phyloP scores from a whole-genome alignment of 1,140 invertebrate species.

The Drosophila lowei region DNA sequence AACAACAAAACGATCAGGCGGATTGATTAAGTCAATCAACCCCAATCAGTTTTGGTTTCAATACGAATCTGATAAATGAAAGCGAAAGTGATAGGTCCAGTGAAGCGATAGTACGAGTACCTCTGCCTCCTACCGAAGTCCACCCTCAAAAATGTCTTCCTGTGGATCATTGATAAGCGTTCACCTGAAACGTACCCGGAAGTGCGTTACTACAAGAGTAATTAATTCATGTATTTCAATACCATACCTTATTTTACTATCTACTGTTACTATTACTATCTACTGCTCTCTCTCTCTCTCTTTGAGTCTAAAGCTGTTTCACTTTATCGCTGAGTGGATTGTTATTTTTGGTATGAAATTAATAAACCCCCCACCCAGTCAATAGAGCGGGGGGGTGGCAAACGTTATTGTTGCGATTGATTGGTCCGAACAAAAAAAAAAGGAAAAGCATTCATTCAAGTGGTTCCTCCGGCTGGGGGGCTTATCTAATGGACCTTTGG shows the following conservation, averaged over 20 bases:
- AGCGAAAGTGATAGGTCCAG: slow-evolving; percentile 59
- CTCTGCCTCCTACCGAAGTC: neutral
- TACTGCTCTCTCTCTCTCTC: slow-evolving; percentile 1
- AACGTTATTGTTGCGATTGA: neutral
- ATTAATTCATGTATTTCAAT: slow-evolving; percentile 38
- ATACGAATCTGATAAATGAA: slow-evolving; percentile 24
- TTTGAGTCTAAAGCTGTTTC: neutral
- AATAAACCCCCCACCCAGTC: slow-evolving; percentile 9
- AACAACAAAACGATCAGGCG: neutral
- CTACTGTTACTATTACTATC: neutral
- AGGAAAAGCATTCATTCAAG: slow-evolving; percentile 2
- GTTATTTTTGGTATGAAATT: slow-evolving; percentile 31
- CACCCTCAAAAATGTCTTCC: neutral
- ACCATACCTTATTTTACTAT: neutral
- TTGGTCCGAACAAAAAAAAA: neutral
- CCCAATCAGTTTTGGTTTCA: slow-evolving; percentile 22
- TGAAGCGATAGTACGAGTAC: slow-evolving; percentile 18
- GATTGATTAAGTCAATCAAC: slow-evolving; percentile 21
- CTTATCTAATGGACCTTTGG: slow-evolving; percentile 18
- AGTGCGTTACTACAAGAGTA: neutral
- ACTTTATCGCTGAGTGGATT: slow-evolving; percentile 1
- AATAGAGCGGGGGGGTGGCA: too few species aligned
- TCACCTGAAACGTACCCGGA: slow-evolving; percentile 20
- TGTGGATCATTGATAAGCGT: slow-evolving; percentile 19
- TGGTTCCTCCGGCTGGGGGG: too few species aligned